Conservation (phyloP, 23 tunicate genomes). For the Trididemnum nubilum region DNA sequence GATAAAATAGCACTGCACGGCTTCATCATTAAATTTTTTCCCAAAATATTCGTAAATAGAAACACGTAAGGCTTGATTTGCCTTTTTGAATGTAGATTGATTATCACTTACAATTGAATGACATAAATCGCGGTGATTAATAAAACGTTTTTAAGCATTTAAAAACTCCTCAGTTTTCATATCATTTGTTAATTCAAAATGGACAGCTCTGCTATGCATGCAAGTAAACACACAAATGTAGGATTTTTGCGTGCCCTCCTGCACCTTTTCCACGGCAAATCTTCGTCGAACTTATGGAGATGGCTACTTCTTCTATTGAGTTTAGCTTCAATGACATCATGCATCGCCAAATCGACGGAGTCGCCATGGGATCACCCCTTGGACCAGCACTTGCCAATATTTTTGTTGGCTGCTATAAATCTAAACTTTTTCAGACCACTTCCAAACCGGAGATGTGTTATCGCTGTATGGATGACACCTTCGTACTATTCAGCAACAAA, state of each 20-base stretch:
- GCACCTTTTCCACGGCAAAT: too few relatives aligned
- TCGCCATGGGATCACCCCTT: too few relatives aligned
- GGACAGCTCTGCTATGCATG: not conserved
- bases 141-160: not conserved
- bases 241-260: not conserved
- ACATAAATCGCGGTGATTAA: not conserved
- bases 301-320: too few relatives aligned
- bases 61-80: not conserved
- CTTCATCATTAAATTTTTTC: too few relatives aligned
- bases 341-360: too few relatives aligned
- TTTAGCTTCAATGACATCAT: too few relatives aligned
- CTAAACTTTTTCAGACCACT: too few relatives aligned
- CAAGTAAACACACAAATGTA: constrained; percentile 8
- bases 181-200: not conserved
- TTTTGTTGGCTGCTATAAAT: not conserved
- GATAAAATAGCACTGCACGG: not conserved
- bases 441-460: too few relatives aligned
- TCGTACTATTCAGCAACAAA: too few relatives aligned
- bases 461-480: too few relatives aligned
- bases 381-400: not conserved
- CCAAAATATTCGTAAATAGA: not conserved
- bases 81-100: constrained; percentile 8
- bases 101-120: not conserved
- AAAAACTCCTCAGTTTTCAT: not conserved
- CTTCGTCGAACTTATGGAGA: too few relatives aligned